These are phyloP conservation scores for Ditylenchus weischeri DNA, from an alignment of 2,888 invertebrate genomes.

Conservation along the genomic window DNA sequence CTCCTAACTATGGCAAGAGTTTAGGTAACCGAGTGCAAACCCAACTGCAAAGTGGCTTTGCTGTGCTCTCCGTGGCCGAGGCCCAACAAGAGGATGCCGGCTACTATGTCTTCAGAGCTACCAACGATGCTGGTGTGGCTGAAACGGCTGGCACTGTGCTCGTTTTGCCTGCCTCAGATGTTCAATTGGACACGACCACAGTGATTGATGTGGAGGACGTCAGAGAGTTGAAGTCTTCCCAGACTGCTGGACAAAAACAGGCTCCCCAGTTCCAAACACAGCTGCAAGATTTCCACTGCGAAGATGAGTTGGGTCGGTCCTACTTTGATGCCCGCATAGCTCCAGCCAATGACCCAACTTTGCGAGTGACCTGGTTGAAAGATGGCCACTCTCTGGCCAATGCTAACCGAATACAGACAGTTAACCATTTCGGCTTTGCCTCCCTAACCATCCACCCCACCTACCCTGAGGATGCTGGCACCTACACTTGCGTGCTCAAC, in stretches of 20 bases:
- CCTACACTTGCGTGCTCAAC: slow-evolving; percentile 80
- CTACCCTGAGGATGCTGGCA: slow-evolving; percentile 89
- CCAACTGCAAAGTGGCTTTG: slow-evolving; percentile 88
- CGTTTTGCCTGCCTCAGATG: slow-evolving; percentile 6
- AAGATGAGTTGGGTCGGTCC: slow-evolving; percentile 71
- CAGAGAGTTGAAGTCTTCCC: slow-evolving; percentile 49
- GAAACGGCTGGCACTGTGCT: slow-evolving; percentile 68
- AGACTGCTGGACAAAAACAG: slow-evolving; percentile 26
- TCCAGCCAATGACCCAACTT: slow-evolving; percentile 34
- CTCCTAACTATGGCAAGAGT: slow-evolving; percentile 1
- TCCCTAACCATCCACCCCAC: slow-evolving; percentile 56
- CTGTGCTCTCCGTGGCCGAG: slow-evolving; percentile 78
- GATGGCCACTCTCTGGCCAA: slow-evolving; percentile 62
- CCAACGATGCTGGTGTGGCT: slow-evolving; percentile 91
- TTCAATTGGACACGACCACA: slow-evolving; percentile 10
- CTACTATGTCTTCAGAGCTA: slow-evolving; percentile 67
- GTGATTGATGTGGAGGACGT: slow-evolving; percentile 53
- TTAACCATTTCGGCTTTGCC: slow-evolving; percentile 58
- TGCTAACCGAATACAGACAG: slow-evolving; percentile 59
- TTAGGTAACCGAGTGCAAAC: slow-evolving; percentile 45
- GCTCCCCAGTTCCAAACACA: slow-evolving; percentile 46
- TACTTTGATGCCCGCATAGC: slow-evolving; percentile 84
- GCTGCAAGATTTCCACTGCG: slow-evolving; percentile 49
- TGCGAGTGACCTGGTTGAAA: slow-evolving; percentile 54
- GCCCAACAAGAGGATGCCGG: slow-evolving; percentile 39